Percentiles rank a stretch among this genome's conserved stretches.
Conservation (phyloP, 2,888 invertebrate genomes). For the Hyles lineata region DNA sequence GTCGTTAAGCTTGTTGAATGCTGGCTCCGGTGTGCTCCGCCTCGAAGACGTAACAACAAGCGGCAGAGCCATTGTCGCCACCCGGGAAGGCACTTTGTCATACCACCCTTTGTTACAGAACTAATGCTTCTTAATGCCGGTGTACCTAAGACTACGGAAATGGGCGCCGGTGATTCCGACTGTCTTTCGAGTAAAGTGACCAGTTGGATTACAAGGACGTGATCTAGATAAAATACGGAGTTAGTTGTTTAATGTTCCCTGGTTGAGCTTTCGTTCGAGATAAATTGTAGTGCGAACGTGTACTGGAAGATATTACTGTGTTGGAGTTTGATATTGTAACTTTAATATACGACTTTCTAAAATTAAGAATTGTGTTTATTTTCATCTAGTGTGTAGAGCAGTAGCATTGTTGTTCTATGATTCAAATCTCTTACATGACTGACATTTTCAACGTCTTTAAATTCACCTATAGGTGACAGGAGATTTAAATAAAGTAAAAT, state of each 20-base stretch:
- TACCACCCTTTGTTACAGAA: slow-evolving; percentile 70
- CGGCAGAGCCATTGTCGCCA: slow-evolving; percentile 63
- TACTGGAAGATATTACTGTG: no score
- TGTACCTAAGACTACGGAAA: slow-evolving; percentile 63
- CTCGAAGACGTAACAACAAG: slow-evolving; percentile 46
- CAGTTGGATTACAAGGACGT: not conserved
- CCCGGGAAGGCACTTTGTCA: slow-evolving; percentile 71
- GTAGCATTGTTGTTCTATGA: not conserved
- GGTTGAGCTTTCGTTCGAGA: not conserved
- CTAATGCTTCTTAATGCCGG: slow-evolving; percentile 73
- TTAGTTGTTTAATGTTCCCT: not conserved
- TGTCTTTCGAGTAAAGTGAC: slow-evolving; percentile 15
- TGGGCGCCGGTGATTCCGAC: slow-evolving; percentile 46
- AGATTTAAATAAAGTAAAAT: no score
- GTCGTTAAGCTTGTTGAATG: slow-evolving; percentile 68
- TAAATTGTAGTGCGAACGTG: not conserved
- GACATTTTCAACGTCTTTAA: not conserved
- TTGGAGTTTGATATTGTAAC: no score
- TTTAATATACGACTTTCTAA: no score
- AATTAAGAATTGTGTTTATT: no score
- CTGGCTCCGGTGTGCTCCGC: slow-evolving; percentile 50
- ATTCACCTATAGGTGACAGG: no score
- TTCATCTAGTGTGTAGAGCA: no score
- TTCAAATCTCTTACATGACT: not conserved
- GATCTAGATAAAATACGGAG: not conserved